Base-by-base conservation (phyloP, 1,140 invertebrate species). In the Heliconius nattereri region DNA sequence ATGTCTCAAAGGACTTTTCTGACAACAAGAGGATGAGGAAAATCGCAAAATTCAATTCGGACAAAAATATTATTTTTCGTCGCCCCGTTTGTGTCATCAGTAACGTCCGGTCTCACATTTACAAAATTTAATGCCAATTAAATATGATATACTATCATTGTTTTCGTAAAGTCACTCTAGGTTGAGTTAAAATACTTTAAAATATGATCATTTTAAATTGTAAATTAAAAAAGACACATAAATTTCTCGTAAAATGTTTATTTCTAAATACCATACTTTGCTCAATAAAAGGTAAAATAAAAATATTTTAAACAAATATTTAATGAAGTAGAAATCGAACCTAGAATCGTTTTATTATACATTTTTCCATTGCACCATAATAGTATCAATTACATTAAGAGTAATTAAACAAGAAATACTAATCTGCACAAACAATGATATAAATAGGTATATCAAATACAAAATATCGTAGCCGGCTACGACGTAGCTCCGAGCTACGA, bases 91-190 rank as follows among this genome's bases (percentile, higher is more conserved):
- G 7, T 60, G 54, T 60, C 54, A 60, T 60, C 54, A 60, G n/a
- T 8, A 23, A 60, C 54, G n/a, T 2, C n/a, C 54, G n/a, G 2
- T 60, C 9, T 60, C 54, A 60, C 54, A 60, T 60, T 60, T 13
- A 54, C 52, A 54, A 54, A 54, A 54, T 54, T 54, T 54, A 54
- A 54, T 54, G 52, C 20, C 52, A 54, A 54, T 54, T 54, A 54
- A 54, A 54, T n/a, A n/a, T 54, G 52, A 54, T 54, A 8, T 54
- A 54, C 20, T n/a, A 54, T 54, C 52, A n/a, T 7, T 20, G 20
- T 54, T 7, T 54, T 54, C 20, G 52, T n/a, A 45, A 16, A 45
- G 13, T 45, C 40, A 45, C 40, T 16, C 13, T n/a, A 16, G 13
- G 40, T 45, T 16, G 40, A 45, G 40, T 9, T 5, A 45, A 45